Evolutionary conservation across 2,888 invertebrate species (phyloP).

Genomic region (Heteropelma amictum): DNA sequence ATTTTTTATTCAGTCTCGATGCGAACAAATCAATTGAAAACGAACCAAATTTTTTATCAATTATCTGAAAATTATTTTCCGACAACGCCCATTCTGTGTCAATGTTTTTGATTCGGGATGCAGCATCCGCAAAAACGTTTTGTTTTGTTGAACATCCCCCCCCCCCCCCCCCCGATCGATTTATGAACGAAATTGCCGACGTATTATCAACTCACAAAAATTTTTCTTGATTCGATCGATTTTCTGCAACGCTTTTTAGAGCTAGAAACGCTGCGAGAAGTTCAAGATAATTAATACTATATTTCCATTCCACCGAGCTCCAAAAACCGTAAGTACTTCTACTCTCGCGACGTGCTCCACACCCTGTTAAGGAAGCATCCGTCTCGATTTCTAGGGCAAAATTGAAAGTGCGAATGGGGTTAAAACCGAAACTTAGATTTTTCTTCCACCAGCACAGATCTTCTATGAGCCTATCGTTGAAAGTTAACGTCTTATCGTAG

Average conservation of each 20-base stretch:
- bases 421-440: not conserved
- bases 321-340: not conserved
- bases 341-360: not conserved
- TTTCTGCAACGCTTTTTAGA: no score
- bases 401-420: constrained; percentile 9
- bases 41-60: not conserved
- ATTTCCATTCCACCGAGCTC: not conserved
- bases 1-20: not conserved
- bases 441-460: no score
- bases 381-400: constrained; percentile 18
- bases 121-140: not conserved
- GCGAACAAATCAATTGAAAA: not conserved
- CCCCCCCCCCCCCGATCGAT: constrained; percentile 6
- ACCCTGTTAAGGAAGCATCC: constrained; percentile 9
- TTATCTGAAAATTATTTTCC: constrained; percentile 5
- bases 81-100: constrained; percentile 7
- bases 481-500: no score
- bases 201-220: constrained; percentile 7
- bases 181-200: constrained; percentile 2
- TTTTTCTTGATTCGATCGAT: no score
- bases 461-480: no score
- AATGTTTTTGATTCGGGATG: constrained; percentile 18
- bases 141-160: not conserved
- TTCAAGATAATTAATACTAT: not conserved
- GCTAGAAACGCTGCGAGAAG: not conserved